Percentiles rank a stretch among this genome's conserved stretches.
Evolutionary conservation across 2,797 vertebrate species (phyloP).

Genomic region (Podarcis siculus): DNA sequence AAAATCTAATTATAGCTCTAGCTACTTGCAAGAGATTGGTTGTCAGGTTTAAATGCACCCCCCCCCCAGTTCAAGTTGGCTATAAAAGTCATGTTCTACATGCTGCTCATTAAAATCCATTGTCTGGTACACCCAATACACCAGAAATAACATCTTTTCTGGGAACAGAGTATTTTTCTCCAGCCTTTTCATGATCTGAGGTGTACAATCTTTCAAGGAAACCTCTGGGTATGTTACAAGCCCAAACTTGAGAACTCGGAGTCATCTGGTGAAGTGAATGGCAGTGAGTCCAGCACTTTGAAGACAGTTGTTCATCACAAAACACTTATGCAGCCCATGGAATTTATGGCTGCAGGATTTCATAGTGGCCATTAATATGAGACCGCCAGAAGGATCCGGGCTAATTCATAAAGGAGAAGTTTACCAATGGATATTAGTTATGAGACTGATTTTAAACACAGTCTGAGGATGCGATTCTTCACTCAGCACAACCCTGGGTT

Average conservation of each 20-base stretch:
- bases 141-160: background rate
- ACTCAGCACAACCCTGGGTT: background rate
- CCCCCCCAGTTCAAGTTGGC: slow-evolving; percentile 41
- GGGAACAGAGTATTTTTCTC: background rate
- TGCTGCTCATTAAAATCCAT: slow-evolving; percentile 41
- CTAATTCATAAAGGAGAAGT: background rate
- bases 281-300: background rate
- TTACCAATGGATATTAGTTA: background rate
- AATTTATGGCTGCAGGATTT: background rate
- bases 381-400: background rate
- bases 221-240: background rate
- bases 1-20: slow-evolving; percentile 61
- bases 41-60: background rate
- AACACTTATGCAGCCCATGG: background rate
- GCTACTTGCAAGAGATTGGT: slow-evolving; percentile 45
- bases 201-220: background rate
- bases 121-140: background rate
- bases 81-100: slow-evolving; percentile 42
- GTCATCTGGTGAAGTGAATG: background rate
- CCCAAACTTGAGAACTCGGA: background rate
- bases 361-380: background rate
- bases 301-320: background rate
- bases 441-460: background rate
- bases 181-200: background rate
- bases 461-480: background rate